Conservation (phyloP, 2,888 invertebrate genomes). For the Meteorus colon region DNA sequence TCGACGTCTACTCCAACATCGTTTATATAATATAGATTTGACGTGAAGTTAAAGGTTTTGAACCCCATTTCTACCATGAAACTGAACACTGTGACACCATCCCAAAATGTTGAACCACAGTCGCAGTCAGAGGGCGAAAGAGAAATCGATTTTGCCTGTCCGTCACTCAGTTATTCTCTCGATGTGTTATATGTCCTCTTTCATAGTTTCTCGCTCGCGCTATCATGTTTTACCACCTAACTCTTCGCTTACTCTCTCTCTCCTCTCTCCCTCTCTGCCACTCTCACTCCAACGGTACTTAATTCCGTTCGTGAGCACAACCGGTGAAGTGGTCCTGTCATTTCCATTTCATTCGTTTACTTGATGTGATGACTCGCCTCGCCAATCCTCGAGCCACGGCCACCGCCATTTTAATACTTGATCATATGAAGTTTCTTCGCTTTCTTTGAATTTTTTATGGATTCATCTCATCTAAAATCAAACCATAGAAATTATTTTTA, state of each 20-base stretch:
- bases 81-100: constrained; percentile 16
- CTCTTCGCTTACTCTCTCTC: constrained; percentile 9
- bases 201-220: constrained; percentile 24
- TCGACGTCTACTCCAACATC: not conserved
- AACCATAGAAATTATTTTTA: not conserved
- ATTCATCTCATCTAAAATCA: constrained; percentile 9
- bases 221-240: constrained; percentile 23
- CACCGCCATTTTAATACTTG: not conserved
- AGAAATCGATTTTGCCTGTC: constrained; percentile 52
- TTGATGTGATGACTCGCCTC: constrained; percentile 13
- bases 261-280: too few species aligned
- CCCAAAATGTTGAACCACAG: constrained; percentile 7
- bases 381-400: constrained; percentile 9
- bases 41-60: constrained; percentile 6
- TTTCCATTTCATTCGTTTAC: constrained; percentile 34
- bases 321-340: constrained; percentile 39
- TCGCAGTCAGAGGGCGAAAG: constrained; percentile 30
- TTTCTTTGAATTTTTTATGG: not conserved
- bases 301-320: constrained; percentile 46
- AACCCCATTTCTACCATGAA: constrained; percentile 30
- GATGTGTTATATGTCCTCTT: constrained; percentile 13
- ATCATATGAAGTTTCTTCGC: constrained; percentile 18
- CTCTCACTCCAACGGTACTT: constrained; percentile 31
- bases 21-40: constrained; percentile 2
- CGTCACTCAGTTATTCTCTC: constrained; percentile 44